Percentiles rank a stretch among this genome's conserved stretches.
These are phyloP conservation scores for Artibeus lituratus DNA, from an alignment of 2,797 vertebrate genomes.

Conservation along the genomic window DNA sequence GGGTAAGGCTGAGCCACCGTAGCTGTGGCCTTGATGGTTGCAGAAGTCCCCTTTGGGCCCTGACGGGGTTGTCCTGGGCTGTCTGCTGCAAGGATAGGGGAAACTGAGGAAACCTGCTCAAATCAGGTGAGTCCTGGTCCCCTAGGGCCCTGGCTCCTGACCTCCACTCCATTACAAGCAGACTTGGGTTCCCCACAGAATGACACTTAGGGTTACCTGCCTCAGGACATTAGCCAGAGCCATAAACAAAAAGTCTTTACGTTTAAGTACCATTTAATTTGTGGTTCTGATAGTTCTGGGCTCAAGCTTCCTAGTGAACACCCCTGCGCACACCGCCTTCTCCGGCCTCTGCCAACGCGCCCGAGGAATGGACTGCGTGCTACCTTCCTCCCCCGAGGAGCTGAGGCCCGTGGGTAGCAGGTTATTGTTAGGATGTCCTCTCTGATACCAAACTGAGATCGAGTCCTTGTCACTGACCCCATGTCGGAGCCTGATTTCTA, in stretches of 20 bases:
- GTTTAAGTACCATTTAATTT: neutral
- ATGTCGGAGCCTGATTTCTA: neutral
- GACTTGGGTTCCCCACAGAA: neutral
- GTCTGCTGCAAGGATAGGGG: neutral
- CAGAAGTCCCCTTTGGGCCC: neutral
- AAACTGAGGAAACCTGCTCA: neutral
- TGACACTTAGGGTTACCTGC: neutral
- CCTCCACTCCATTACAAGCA: neutral
- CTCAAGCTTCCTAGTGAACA: neutral
- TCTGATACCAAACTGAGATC: neutral
- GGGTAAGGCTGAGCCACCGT: neutral
- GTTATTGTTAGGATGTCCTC: neutral
- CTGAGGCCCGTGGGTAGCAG: neutral
- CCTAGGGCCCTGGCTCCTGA: no score
- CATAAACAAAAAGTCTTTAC: neutral
- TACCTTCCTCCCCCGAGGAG: neutral
- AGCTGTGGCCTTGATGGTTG: neutral
- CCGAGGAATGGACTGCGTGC: neutral
- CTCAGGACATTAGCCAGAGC: neutral
- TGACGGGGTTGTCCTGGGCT: neutral
- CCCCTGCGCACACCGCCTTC: neutral
- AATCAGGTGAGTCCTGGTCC: neutral
- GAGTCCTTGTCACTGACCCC: neutral
- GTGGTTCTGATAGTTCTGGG: neutral
- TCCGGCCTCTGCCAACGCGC: neutral